These are phyloP conservation scores for Hucho hucho DNA, from an alignment of 2,113 vertebrate species.

Conservation along the genomic window DNA sequence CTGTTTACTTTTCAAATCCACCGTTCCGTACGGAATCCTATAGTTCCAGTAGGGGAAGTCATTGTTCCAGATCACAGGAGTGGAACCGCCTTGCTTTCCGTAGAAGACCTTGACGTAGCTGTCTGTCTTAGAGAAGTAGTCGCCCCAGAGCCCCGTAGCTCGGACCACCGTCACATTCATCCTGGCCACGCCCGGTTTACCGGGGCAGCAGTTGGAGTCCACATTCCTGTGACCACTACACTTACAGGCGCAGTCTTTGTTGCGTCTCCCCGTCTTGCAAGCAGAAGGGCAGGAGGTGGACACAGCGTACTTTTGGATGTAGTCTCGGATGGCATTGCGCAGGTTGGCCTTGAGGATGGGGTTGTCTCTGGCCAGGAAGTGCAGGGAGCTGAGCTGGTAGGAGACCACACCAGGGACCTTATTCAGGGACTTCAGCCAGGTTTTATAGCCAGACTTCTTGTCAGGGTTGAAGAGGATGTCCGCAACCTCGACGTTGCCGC, in stretches of 20 bases:
- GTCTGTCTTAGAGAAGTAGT: conserved; percentile 48
- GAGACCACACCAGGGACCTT: conserved; percentile 58
- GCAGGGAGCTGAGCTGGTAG: conserved; percentile 66
- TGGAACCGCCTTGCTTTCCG: conserved; percentile 2
- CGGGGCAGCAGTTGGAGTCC: conserved; percentile 69
- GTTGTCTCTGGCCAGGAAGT: conserved; percentile 47
- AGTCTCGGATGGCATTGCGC: conserved; percentile 57
- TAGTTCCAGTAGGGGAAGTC: conserved; percentile 59
- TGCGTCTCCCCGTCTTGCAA: conserved; percentile 39
- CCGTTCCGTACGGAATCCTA: conserved; percentile 23
- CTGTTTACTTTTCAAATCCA: neutral
- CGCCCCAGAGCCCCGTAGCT: conserved; percentile 64
- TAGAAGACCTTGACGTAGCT: conserved; percentile 71
- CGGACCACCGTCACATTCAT: conserved; percentile 57
- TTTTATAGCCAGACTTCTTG: conserved; percentile 9
- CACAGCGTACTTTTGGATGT: conserved; percentile 52
- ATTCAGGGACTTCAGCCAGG: conserved; percentile 34
- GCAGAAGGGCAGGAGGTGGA: conserved; percentile 51
- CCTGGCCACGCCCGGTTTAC: conserved; percentile 56
- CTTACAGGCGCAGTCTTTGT: conserved; percentile 59
- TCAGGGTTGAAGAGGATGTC: conserved; percentile 49
- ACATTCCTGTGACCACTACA: conserved; percentile 51
- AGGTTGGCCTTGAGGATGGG: conserved; percentile 41
- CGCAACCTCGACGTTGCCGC: conserved; percentile 18
- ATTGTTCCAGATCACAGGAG: conserved; percentile 38